Conservation (phyloP, 2,888 invertebrate genomes). For the Philereme vetulata region DNA sequence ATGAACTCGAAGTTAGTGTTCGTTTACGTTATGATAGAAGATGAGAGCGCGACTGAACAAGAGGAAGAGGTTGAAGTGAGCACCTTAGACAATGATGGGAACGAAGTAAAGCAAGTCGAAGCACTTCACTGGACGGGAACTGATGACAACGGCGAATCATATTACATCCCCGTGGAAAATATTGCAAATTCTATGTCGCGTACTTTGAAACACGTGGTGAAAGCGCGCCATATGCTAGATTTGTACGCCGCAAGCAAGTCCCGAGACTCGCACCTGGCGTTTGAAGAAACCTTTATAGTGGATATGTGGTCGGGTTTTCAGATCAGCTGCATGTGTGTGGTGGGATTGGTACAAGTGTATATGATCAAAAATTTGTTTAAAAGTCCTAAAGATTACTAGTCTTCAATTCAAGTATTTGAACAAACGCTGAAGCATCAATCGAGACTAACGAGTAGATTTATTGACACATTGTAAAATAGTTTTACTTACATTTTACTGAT, state of each 20-base stretch:
- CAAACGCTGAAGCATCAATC: too few species aligned
- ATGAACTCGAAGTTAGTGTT: slow-evolving; percentile 92
- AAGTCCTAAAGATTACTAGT: slow-evolving; percentile 18
- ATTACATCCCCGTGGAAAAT: slow-evolving; percentile 73
- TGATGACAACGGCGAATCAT: slow-evolving; percentile 53
- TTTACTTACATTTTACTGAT: too few species aligned
- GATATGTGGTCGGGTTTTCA: slow-evolving; percentile 91
- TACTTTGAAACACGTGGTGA: slow-evolving; percentile 85
- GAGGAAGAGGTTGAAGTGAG: slow-evolving; percentile 42
- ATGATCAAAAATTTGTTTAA: slow-evolving; percentile 87
- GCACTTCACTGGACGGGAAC: slow-evolving; percentile 65
- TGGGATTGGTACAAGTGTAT: slow-evolving; percentile 90
- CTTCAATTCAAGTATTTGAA: neutral
- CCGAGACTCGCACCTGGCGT: slow-evolving; percentile 91
- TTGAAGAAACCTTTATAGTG: slow-evolving; percentile 91
- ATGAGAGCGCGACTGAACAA: slow-evolving; percentile 69
- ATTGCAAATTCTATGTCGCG: slow-evolving; percentile 86
- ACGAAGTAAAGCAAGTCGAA: slow-evolving; percentile 61
- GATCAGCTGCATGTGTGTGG: slow-evolving; percentile 87
- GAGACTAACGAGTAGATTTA: too few species aligned
- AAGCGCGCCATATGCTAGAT: slow-evolving; percentile 86
- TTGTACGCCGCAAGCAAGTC: slow-evolving; percentile 89
- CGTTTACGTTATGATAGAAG: slow-evolving; percentile 88
- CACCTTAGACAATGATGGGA: slow-evolving; percentile 43
- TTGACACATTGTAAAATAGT: too few species aligned